Base-by-base conservation (phyloP, 2,797 vertebrate species). In the Podarcis siculus region DNA sequence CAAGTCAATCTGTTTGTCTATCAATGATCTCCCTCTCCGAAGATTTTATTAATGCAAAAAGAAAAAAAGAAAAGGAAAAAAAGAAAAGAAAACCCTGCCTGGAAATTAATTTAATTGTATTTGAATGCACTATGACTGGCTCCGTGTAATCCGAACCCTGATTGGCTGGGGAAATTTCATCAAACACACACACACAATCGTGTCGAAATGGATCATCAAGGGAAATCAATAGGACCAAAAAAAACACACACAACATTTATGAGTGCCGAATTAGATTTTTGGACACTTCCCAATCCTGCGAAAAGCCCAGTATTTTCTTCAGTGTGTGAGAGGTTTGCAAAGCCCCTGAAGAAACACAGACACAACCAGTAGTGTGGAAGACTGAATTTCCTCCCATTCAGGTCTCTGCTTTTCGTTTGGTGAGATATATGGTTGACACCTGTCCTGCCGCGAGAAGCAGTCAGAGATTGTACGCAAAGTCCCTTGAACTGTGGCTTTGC, bases 1-100 rank as follows among this genome's bases (percentile, higher is more conserved):
- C 49, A 32, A 89, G 69, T 84, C 87, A 80, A 37, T 85, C 87
- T 45, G 37, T 82, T 75, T 45, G 69, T 64, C 49, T 73, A 85
- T 73, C 82, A 85, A 85, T 89, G 79, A 73, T 79, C 55, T 45
- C 8, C n/a, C 87, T 35, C 73, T 81, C 19, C 32, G 37, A 82
- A 73, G 79, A 64, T 61, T 8, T 85, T 79, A 73, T 66, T 37
- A 80, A 85, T 37, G 79, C 71, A 67, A 19, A 86, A 55, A 55
- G 49, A 42, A 42, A 42, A 39, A 42, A 42, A 7, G 10, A 45
- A 49, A 49, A 13, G 13, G 12, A 49, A 49, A 49, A 49, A 55
- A 13, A 55, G 13, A 39, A 15, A 55, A 55, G 49, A 55, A 55
- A 61, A 8, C 58, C 21, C 25, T 42, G 45, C 64, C 32, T 73